Percentiles rank a stretch among this genome's conserved stretches.
phyloP scores from a whole-genome alignment of 2,888 invertebrate genomes.

The Synergus itoensis region DNA sequence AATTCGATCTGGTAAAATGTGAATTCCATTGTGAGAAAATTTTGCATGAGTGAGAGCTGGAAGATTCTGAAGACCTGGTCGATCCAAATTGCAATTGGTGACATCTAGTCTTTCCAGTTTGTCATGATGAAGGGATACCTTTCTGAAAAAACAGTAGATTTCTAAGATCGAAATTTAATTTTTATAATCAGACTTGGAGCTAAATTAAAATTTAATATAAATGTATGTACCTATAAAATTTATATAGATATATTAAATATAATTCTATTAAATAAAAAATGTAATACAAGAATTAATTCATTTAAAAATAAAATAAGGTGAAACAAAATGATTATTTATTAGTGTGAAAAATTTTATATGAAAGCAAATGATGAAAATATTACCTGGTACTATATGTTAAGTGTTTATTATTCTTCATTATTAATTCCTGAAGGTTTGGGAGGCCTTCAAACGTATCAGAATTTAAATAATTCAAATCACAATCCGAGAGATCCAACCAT shows the following conservation, averaged over 20 bases:
- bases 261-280: no score
- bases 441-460: conserved; percentile 67
- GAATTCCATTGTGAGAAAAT: conserved; percentile 83
- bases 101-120: conserved; percentile 70
- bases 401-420: conserved; percentile 69
- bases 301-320: no score
- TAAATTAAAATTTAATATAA: no score
- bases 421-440: conserved; percentile 69
- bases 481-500: conserved; percentile 72
- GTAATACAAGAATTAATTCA: no score
- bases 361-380: background rate
- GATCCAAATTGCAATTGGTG: conserved; percentile 69
- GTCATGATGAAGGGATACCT: conserved; percentile 64
- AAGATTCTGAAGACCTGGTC: conserved; percentile 81
- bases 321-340: no score
- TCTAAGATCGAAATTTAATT: conserved; percentile 6
- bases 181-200: background rate
- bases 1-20: conserved; percentile 80
- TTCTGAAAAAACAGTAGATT: conserved; percentile 56
- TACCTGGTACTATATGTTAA: conserved; percentile 71
- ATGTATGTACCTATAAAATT: no score
- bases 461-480: conserved; percentile 68
- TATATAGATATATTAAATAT: no score
- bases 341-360: no score
- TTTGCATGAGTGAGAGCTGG: conserved; percentile 81